Evolutionary conservation across 2,888 invertebrate species (phyloP), one percentile per base, ranked within the genome.

Genomic region (Scaptomyza parva): DNA sequence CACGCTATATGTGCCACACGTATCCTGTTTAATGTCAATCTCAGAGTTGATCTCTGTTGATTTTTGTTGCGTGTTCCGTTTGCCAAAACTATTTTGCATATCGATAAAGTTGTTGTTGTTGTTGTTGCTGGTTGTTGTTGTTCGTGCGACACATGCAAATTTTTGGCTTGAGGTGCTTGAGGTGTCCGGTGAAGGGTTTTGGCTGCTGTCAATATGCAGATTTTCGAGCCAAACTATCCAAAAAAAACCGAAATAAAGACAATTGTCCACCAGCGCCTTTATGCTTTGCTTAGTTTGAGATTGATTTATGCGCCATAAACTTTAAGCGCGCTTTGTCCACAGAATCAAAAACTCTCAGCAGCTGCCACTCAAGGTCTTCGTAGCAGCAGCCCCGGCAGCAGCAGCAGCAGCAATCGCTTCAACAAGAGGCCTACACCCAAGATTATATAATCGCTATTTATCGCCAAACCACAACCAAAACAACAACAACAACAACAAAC

Each of bases 1-100:
- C 80, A 76, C 78, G 70, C 80, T 70, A 85, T 66, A 11, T 74
- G 8, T 14, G 33, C 5, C 5, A 22, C 2, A 7, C 58, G 69
- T 77, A 80, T 88, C 88, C 88, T 87, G 88, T 67, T 76, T 76
- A 48, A 33, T 73, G 74, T 83, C 88, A 88, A 83, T 88, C 86
- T 86, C 88, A 76, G n/a, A 76, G 47, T 39, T 58, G 59, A 64
- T 60, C 61, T 53, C 50, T 57, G 52, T 61, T 51, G 55, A 72
- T 68, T 52, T 40, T 39, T n/a, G 22, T 26, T 43, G 30, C 20
- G 28, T 61, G 40, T 65, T 65, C 37, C 28, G 41, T 3, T n/a
- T 26, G 35, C 7, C n/a, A n/a, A n/a, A 37, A 9, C 14, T 9
- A 14, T 17, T 85, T 83, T 79, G 77, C 88, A 86, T 79, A 70